Evolutionary conservation across 2,888 invertebrate genomes (phyloP), one percentile per base, ranked within the genome.

Genomic region (Mesochorus sp.): DNA sequence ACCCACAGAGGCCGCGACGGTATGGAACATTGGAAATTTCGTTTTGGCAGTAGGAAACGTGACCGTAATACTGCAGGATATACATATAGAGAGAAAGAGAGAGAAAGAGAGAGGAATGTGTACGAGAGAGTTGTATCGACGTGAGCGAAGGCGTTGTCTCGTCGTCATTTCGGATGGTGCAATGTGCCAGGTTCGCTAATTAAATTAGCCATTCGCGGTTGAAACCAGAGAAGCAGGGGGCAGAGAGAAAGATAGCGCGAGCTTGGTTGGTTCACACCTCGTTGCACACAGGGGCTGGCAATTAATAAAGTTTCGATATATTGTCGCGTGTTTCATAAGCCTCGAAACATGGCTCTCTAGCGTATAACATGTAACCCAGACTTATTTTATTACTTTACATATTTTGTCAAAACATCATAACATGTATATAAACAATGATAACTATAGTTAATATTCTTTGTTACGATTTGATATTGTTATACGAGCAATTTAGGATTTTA

Each of bases 301-400:
- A 77, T 77, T 77, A 77, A 73, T 68, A 73, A 77, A 77, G 77
- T 77, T 77, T 73, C 51, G 57, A 76, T n/a, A n/a, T 21, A 17
- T 24, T 39, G 26, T 42, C 28, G 44, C 55, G 31, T 67, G 39
- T 55, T 42, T 12, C 24, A 24, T 24, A 24, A 3, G 24, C n/a
- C 19, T 47, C 4, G 4, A 10, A 47, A 21, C 47, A 17, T 3
- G 19, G n/a, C n/a, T n/a, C n/a, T n/a, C n/a, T n/a, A n/a, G n/a
- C n/a, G n/a, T n/a, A n/a, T n/a, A n/a, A n/a, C n/a, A n/a, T n/a
- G n/a, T n/a, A n/a, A n/a, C n/a, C n/a, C 8, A 37, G 8, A 37
- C 37, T 37, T 37, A 37, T 3, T 37, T 37, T 70, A 59, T 49
- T 47, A 55, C n/a, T n/a, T n/a, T n/a, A n/a, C n/a, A n/a, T n/a